Percentiles rank a stretch among this genome's conserved stretches.
These are phyloP conservation scores for Cistogaster globosa DNA, from an alignment of 2,888 invertebrate species.

Conservation along the genomic window DNA sequence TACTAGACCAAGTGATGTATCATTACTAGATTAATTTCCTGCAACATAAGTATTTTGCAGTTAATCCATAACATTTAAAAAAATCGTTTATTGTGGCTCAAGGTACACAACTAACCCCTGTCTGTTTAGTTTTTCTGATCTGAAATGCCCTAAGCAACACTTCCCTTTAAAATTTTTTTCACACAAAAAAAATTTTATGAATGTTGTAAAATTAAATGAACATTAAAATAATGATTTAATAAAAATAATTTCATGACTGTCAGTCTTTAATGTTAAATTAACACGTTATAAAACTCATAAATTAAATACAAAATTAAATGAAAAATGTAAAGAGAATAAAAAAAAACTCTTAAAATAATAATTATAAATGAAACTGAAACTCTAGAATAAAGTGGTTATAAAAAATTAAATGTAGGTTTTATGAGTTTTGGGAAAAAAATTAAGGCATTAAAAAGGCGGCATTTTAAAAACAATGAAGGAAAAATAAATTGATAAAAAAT, in stretches of 20 bases:
- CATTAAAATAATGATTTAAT: conserved; percentile 15
- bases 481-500: conserved; percentile 65
- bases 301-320: conserved; percentile 64
- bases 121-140: no score
- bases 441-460: conserved; percentile 46
- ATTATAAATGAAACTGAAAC: conserved; percentile 33
- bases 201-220: conserved; percentile 24
- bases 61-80: no score
- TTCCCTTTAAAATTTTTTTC: no score
- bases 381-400: conserved; percentile 28
- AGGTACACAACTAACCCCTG: no score
- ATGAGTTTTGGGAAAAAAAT: conserved; percentile 47
- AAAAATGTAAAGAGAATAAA: not conserved
- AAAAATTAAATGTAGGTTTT: conserved; percentile 45
- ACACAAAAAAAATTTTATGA: no score
- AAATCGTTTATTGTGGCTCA: no score
- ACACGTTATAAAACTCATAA: conserved; percentile 71
- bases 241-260: conserved; percentile 69
- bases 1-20: no score
- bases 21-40: no score
- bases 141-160: no score
- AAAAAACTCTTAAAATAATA: conserved; percentile 27
- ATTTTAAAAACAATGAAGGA: conserved; percentile 45
- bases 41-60: no score
- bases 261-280: conserved; percentile 66